A percentile compares a stretch with the other conserved stretches of the same genome.
These are phyloP conservation scores for Butastur rufipennis DNA, from an alignment of 2,113 vertebrate species.

Conservation along the genomic window DNA sequence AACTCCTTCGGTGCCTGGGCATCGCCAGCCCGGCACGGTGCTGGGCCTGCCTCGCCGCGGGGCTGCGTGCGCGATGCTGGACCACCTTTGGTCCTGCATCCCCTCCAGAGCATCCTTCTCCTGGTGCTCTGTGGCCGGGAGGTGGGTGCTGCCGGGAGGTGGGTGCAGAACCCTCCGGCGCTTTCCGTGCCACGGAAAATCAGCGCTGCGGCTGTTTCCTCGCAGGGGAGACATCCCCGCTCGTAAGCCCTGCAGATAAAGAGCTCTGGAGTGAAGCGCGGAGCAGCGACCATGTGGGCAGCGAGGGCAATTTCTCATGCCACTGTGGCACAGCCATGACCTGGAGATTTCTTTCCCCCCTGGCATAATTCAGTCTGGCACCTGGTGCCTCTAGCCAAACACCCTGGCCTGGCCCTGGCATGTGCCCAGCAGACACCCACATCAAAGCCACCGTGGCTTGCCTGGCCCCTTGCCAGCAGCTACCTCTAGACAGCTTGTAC, in stretches of 20 bases:
- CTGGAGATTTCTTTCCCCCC: not conserved
- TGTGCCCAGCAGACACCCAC: constrained; percentile 36
- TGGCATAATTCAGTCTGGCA: constrained; percentile 1
- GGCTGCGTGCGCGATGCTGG: not conserved
- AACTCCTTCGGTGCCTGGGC: constrained; percentile 43
- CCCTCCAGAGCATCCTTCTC: not conserved
- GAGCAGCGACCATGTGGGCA: not conserved
- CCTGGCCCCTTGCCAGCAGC: constrained; percentile 7
- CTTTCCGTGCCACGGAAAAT: not conserved
- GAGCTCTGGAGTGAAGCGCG: not conserved
- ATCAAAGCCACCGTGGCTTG: not conserved
- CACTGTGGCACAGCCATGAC: not conserved
- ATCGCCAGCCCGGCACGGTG: not conserved
- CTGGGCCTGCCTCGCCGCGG: not conserved
- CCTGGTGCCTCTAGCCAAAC: constrained; percentile 1
- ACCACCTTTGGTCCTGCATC: not conserved
- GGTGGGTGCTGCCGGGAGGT: not conserved
- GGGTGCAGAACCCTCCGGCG: not conserved
- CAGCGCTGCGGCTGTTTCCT: fast-evolving
- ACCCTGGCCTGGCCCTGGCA: constrained; percentile 9
- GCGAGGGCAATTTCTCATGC: not conserved
- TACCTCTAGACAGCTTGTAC: not conserved
- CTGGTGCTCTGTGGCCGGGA: not conserved
- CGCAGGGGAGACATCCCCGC: not conserved
- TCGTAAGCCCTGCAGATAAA: not conserved